Base-by-base conservation (phyloP, 2,797 vertebrate genomes). In the Dermochelys coriacea region DNA sequence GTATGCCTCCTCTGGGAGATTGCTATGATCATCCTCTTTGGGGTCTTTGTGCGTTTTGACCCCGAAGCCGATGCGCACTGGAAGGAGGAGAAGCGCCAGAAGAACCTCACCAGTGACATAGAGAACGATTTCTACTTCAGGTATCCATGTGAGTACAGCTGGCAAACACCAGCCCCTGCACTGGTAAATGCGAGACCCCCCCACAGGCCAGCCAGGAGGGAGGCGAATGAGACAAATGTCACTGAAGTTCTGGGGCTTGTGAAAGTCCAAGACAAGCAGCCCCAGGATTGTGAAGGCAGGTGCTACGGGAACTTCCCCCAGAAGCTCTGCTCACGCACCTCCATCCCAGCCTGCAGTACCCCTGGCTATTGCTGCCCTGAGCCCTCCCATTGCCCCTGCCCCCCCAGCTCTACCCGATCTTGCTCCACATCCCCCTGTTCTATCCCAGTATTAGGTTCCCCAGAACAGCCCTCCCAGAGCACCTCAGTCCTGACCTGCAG, bases 111-210 rank as follows among this genome's bases (percentile, higher is more conserved):
- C 64, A 99, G 98, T 1, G 97, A 99, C 84, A 74, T 98, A 1
- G 99, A 99, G 87, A 99, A 99, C 3, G 99, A 99, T 89, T 99
- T 99, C 98, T 99, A 99, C 98, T 99, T 97, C 97, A 98, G 99
- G 98, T 99, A 99, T 87, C 99, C 99, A 0, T 99, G 99, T 99
- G 98, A 99, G 99, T 99, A 96, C 74, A 18, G 52, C 51, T 12
- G 34, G 27, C 61, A 61, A 77, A 93, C 45, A 6, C 16, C 41
- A 8, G 12, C 82, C 29, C 68, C 61, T 31, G 5, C 84, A 57
- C 83, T 74, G 71, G 25, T 71, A 27, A 47, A 47, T 81, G 16
- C 23, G 82, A 81, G 29, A 23, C 8, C 21, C 55, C 55, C 25
- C 57, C n/a, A 21, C 31, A 45, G 71, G 47, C 27, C 12, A 49